A percentile compares a stretch with the other conserved stretches of the same genome.
Evolutionary conservation across 30 jellyfish, hydroid and myxozoan genomes (phyloP).

Genomic region (Catostylus mosaicus): DNA sequence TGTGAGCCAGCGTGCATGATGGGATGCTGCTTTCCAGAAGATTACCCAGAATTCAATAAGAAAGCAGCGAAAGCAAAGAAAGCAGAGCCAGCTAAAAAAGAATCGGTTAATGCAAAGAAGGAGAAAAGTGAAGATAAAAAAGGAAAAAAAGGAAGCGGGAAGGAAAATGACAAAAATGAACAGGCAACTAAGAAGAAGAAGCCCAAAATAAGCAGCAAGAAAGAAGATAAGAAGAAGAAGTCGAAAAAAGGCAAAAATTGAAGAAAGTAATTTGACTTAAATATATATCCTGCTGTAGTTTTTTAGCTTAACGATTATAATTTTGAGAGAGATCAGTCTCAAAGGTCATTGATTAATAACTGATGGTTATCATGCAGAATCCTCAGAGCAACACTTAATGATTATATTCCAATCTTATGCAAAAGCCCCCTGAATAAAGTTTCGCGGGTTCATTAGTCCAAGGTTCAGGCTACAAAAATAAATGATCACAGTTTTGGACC

Average conservation of each 20-base stretch:
- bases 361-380: too few species aligned
- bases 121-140: background rate
- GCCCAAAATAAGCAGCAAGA: background rate
- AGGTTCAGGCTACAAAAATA: too few species aligned
- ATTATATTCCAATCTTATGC: too few species aligned
- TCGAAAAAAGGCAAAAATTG: background rate
- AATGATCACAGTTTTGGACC: too few species aligned
- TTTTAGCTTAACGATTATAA: too few species aligned
- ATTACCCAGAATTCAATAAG: constrained; percentile 28
- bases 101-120: background rate
- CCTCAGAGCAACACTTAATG: too few species aligned
- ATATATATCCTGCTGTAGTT: too few species aligned
- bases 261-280: too few species aligned
- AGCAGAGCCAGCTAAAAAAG: constrained; percentile 17
- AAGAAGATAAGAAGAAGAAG: background rate
- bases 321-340: too few species aligned
- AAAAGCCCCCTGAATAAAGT: too few species aligned
- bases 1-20: constrained; percentile 70
- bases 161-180: background rate
- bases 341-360: too few species aligned
- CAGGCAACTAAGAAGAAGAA: background rate
- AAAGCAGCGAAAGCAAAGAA: background rate
- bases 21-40: constrained; percentile 64
- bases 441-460: too few species aligned
- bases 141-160: background rate